Evolutionary conservation across 1,140 invertebrate genomes (phyloP).

Genomic region (Glomeris maerens): DNA sequence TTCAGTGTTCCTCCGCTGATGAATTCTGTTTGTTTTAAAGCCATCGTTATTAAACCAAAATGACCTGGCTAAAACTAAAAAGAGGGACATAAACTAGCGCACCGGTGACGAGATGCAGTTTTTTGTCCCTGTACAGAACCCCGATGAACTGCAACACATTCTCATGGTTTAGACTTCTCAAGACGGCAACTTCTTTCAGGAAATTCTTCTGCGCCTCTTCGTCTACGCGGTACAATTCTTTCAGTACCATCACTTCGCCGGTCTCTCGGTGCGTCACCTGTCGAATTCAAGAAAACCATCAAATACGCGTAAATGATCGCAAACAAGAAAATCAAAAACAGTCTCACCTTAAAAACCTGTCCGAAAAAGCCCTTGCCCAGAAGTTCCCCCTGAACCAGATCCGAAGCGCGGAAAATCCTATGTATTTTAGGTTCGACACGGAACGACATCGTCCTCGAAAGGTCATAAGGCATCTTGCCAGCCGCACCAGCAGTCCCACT

Average conservation of each 20-base stretch:
- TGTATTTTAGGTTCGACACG: conserved; percentile 62
- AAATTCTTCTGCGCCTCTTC: conserved; percentile 88
- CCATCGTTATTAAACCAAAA: not conserved
- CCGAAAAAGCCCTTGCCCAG: conserved; percentile 88
- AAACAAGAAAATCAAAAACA: not conserved
- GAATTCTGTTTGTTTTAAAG: conserved; percentile 46
- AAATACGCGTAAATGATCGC: not conserved
- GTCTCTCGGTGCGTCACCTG: conserved; percentile 80
- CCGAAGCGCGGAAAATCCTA: conserved; percentile 73
- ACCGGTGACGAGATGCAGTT: conserved; percentile 66
- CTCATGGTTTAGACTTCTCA: conserved; percentile 69
- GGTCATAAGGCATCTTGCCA: conserved; percentile 41
- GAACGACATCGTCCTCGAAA: conserved; percentile 74
- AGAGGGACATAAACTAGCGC: not conserved
- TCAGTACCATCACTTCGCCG: conserved; percentile 85
- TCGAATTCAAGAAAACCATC: conserved; percentile 38
- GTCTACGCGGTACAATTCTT: conserved; percentile 82
- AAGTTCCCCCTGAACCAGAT: conserved; percentile 74
- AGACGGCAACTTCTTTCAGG: conserved; percentile 80
- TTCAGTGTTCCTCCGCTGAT: conserved; percentile 79
- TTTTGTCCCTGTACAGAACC: conserved; percentile 82
- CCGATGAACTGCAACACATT: conserved; percentile 86
- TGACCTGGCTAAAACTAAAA: not conserved
- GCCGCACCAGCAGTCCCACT: conserved; percentile 19
- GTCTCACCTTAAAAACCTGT: conserved; percentile 40